phyloP scores from a whole-genome alignment of 1,140 invertebrate species.

The Ostrea edulis region DNA sequence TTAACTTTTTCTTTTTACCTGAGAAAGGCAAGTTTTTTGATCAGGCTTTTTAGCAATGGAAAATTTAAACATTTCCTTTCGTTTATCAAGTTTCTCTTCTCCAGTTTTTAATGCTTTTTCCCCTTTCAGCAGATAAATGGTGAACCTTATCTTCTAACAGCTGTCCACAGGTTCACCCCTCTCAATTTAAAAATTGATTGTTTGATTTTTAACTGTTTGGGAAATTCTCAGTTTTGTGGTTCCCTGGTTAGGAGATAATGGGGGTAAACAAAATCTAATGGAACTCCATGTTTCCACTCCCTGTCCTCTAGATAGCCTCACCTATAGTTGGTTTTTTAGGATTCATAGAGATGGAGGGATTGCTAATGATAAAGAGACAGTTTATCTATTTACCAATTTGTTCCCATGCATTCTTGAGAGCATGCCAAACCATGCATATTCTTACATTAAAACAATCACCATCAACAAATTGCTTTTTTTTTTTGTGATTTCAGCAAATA shows the following conservation, averaged over 20 bases:
- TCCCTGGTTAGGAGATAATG: constrained; percentile 31
- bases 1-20: neutral
- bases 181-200: constrained; percentile 36
- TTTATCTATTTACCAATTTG: constrained; percentile 6
- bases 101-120: constrained; percentile 3
- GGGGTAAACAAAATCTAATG: neutral
- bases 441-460: constrained; percentile 35
- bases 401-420: constrained; percentile 31
- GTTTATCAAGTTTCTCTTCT: constrained; percentile 4
- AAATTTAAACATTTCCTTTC: constrained; percentile 27
- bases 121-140: constrained; percentile 7
- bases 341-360: neutral
- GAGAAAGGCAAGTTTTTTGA: neutral
- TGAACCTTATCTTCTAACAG: constrained; percentile 28
- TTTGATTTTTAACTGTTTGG: constrained; percentile 35
- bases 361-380: constrained; percentile 12
- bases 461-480: neutral
- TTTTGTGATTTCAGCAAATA: constrained; percentile 15
- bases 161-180: constrained; percentile 21
- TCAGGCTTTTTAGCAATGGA: neutral
- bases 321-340: neutral
- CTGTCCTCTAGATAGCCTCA: constrained; percentile 9
- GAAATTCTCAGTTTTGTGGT: constrained; percentile 34
- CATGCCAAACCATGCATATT: constrained; percentile 16
- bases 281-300: neutral